Evolutionary conservation across 2,797 vertebrate species (phyloP).

Genomic region (Alauda arvensis): DNA sequence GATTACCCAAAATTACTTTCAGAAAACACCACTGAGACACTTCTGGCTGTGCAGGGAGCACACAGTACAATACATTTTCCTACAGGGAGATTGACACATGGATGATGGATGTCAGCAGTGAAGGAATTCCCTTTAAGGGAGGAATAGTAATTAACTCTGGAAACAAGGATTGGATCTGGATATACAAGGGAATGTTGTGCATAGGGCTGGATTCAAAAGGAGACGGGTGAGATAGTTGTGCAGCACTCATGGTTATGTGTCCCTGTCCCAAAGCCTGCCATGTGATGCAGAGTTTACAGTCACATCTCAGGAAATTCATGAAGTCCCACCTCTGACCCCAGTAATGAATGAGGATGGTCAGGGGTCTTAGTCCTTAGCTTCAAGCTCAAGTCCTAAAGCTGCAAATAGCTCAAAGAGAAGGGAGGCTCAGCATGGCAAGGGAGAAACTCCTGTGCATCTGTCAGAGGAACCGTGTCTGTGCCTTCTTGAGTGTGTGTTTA

Average conservation of each 20-base stretch:
- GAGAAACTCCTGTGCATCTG: neutral
- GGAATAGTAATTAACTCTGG: neutral
- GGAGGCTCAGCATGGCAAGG: neutral
- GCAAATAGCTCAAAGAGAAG: neutral
- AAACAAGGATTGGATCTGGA: neutral
- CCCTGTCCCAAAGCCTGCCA: neutral
- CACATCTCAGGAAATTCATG: neutral
- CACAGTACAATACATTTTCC: neutral
- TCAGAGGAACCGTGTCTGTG: rapidly evolving
- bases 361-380: neutral
- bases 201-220: neutral
- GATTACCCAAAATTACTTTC: constrained; percentile 20
- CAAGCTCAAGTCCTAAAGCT: neutral
- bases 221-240: neutral
- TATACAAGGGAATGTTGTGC: neutral
- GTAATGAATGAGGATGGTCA: neutral
- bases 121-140: neutral
- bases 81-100: neutral
- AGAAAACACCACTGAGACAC: neutral
- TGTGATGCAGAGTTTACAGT: neutral
- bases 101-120: constrained; percentile 1
- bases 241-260: neutral
- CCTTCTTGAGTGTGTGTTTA: neutral
- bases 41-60: neutral
- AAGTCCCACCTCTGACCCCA: neutral